phyloP scores from a whole-genome alignment of 2,797 vertebrate genomes.

The Sarcophilus harrisii region DNA sequence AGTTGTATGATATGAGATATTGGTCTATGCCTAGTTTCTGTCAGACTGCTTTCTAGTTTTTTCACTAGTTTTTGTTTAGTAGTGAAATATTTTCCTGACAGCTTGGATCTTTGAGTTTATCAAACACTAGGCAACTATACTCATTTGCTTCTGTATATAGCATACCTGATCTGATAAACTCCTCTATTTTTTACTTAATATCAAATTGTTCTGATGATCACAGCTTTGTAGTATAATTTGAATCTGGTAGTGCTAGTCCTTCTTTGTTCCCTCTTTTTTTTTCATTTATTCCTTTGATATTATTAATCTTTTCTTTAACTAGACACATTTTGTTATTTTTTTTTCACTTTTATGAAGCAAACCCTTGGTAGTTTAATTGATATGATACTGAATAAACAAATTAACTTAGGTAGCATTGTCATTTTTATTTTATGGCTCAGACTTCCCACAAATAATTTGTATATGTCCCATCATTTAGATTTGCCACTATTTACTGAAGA shows the following conservation, averaged over 20 bases:
- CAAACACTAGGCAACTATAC: background rate
- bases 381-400: background rate
- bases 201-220: background rate
- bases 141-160: background rate
- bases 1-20: background rate
- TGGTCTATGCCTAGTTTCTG: background rate
- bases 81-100: background rate
- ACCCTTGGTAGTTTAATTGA: background rate
- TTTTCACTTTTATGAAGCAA: background rate
- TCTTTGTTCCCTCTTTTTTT: background rate
- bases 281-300: background rate
- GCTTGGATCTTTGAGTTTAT: background rate
- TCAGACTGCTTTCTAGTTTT: background rate
- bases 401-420: background rate
- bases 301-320: background rate
- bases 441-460: background rate
- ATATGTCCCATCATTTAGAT: background rate
- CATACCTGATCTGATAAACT: background rate
- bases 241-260: background rate
- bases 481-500: background rate
- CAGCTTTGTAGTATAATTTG: background rate
- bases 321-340: background rate
- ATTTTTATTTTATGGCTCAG: background rate
- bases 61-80: background rate
- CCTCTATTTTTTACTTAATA: background rate